Evolutionary conservation across 2,888 invertebrate species (phyloP), one percentile per base, ranked within the genome.

Genomic region (Drosophila tanythrix): DNA sequence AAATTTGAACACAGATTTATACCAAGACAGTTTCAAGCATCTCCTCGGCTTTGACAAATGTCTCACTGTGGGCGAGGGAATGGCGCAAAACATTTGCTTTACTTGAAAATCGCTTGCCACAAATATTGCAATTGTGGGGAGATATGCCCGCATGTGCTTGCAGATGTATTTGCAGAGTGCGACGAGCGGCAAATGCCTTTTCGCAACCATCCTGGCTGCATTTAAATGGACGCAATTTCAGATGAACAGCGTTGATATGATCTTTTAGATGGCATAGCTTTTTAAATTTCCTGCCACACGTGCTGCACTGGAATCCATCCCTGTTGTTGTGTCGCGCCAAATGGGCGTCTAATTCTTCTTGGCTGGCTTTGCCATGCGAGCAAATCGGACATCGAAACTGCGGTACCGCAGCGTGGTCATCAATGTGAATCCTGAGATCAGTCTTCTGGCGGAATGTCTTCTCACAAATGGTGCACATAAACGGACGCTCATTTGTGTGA

Each of bases 201-300:
- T 46, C 68, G 52, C 81, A 81, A 35, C 70, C 50, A 11, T 38
- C 31, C 21, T 53, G 27, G 8, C 43, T 65, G 31, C 82, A 82
- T 40, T 79, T 67, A 56, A 70, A 82, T 18, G 81, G 76, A 21
- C 76, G 76, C 36, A 81, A 60, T 43, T 72, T 74, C 1, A 79
- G 61, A 64, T 84, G 76, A 8, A 84, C 82, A 7, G 76, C 88
- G 62, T 77, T 67, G 48, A 76, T 73, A 35, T 83, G 81, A 13
- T 70, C 66, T 31, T 73, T 77, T 7, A 82, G 21, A 25, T 82
- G 83, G 25, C 74, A 77, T 0, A 66, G 58, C 21, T 75, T 82
- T 8, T 63, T 77, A 36, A 83, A 83, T n/a, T 77, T 77, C 1
- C 56, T 65, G 1, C 81, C 83, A 65, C 83, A 82, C 27, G 80